These are phyloP conservation scores for Otolemur crassicaudatus DNA, from an alignment of 2,797 vertebrate species.

Conservation along the genomic window DNA sequence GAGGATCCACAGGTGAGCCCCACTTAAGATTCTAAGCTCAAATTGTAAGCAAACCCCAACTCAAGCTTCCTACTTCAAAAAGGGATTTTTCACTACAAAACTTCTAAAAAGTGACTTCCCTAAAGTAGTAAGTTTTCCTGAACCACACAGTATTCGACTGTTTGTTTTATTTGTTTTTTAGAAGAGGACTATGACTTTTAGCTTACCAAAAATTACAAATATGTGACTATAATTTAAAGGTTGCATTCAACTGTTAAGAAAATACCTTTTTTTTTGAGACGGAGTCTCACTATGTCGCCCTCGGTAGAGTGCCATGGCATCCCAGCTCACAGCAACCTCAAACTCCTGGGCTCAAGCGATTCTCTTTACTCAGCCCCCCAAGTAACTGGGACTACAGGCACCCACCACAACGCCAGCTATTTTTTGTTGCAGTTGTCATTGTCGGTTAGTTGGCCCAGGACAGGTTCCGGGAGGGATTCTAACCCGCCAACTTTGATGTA, in stretches of 20 bases:
- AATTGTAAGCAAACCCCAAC: neutral
- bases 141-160: neutral
- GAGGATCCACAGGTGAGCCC: neutral
- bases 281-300: no score
- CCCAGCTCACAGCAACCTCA: no score
- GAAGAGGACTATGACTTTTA: constrained; percentile 39
- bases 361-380: no score
- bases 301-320: no score
- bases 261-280: neutral
- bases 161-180: constrained; percentile 25
- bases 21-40: neutral
- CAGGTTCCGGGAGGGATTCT: no score
- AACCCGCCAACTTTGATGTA: no score
- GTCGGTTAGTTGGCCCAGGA: no score
- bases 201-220: neutral
- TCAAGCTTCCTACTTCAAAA: neutral
- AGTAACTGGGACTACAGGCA: no score
- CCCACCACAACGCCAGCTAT: no score
- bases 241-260: neutral
- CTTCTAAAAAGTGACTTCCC: constrained; percentile 25
- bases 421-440: no score
- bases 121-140: constrained; percentile 36
- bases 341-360: no score
- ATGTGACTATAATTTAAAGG: neutral
- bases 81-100: constrained; percentile 45